Percentiles rank a stretch among this genome's conserved stretches.
These are phyloP conservation scores for Trichacis sp. DNA, from an alignment of 2,888 invertebrate genomes.

Conservation along the genomic window DNA sequence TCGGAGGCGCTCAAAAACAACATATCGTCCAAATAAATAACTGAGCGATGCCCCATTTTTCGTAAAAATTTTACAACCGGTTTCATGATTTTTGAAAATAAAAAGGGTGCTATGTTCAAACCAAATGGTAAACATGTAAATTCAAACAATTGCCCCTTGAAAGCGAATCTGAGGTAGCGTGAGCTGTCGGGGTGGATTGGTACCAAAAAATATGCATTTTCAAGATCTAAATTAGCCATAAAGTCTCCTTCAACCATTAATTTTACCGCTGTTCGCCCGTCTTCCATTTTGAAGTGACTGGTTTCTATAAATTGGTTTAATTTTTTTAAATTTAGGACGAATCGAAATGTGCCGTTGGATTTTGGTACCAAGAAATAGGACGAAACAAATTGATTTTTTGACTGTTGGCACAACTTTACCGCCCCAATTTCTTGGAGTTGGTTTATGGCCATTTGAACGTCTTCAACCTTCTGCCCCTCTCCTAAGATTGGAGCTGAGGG, in stretches of 20 bases:
- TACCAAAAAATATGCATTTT: conserved; percentile 23
- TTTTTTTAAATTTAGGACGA: conserved; percentile 25
- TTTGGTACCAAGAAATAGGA: conserved; percentile 10
- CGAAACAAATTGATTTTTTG: not conserved
- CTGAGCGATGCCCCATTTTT: conserved; percentile 10
- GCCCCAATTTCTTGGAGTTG: conserved; percentile 11
- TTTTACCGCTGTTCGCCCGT: conserved; percentile 8
- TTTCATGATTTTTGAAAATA: conserved; percentile 28
- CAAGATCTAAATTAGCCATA: conserved; percentile 19
- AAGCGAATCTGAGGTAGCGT: conserved; percentile 22
- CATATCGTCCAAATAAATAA: not conserved
- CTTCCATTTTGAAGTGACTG: conserved; percentile 22
- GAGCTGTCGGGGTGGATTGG: conserved; percentile 7
- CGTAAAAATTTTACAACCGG: conserved; percentile 11
- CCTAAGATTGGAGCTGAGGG: not conserved
- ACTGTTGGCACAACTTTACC: conserved; percentile 1
- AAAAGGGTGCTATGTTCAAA: conserved; percentile 13
- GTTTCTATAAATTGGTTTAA: conserved; percentile 21
- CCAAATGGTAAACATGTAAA: conserved; percentile 28
- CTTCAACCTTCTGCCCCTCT: not conserved
- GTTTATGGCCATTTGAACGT: conserved; percentile 1
- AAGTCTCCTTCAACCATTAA: conserved; percentile 9
- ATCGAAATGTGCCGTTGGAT: conserved; percentile 14
- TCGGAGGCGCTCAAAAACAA: too few relatives aligned
- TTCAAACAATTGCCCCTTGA: conserved; percentile 16